Evolutionary conservation across 2,797 vertebrate species (phyloP).

Genomic region (Spinibarbus caldwelli): DNA sequence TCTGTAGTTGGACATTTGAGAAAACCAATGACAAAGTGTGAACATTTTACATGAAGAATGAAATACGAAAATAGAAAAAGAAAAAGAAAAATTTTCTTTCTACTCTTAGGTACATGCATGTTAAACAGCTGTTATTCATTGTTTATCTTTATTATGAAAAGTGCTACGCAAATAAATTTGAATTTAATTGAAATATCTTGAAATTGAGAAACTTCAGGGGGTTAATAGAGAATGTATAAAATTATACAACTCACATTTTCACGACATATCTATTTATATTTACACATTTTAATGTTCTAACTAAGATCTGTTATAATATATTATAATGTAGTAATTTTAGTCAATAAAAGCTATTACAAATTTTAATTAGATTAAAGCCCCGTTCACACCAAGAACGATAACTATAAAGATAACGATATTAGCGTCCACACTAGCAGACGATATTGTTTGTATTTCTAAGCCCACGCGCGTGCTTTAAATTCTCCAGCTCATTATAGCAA

Average conservation of each 20-base stretch:
- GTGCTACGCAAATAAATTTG: not conserved
- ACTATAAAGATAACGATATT: too few relatives aligned
- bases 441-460: too few relatives aligned
- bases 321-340: not conserved
- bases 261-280: not conserved
- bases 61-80: too few relatives aligned
- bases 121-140: not conserved
- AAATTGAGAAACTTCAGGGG: not conserved
- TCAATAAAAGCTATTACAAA: not conserved
- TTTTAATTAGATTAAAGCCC: not conserved
- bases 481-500: too few relatives aligned
- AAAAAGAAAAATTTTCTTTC: not conserved
- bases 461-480: too few relatives aligned
- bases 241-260: not conserved
- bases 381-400: too few relatives aligned
- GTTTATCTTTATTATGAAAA: not conserved
- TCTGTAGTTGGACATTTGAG: not conserved
- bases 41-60: not conserved
- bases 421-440: too few relatives aligned
- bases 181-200: not conserved
- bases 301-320: not conserved
- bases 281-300: not conserved
- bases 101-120: not conserved
- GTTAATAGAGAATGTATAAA: not conserved
- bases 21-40: not conserved